A percentile compares a stretch with the other conserved stretches of the same genome.
Evolutionary conservation across 1,140 invertebrate genomes (phyloP).

Genomic region (Delia radicum): DNA sequence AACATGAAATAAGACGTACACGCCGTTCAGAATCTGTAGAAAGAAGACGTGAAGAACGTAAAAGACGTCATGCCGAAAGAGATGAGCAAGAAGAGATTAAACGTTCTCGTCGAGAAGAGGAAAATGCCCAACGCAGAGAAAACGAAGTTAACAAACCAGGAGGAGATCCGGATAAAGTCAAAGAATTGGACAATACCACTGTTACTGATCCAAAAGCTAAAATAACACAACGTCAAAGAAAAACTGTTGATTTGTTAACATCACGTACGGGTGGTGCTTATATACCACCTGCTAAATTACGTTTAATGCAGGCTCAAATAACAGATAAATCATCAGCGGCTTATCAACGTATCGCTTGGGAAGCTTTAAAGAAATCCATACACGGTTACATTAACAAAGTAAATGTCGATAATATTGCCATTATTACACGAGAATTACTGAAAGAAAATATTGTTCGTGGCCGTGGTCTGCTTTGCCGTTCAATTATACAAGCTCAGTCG

Average conservation of each 20-base stretch:
- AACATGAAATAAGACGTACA: conserved; percentile 36
- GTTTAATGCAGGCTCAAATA: conserved; percentile 92
- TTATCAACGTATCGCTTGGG: conserved; percentile 97
- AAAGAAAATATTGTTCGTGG: conserved; percentile 96
- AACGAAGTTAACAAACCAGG: conserved; percentile 17
- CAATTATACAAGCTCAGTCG: conserved; percentile 95
- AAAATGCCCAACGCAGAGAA: conserved; percentile 25
- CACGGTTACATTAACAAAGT: conserved; percentile 98
- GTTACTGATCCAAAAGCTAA: conserved; percentile 45
- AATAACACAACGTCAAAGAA: conserved; percentile 48
- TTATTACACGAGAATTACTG: conserved; percentile 89
- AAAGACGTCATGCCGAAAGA: conserved; percentile 42
- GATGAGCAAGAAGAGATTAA: conserved; percentile 38
- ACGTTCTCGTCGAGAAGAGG: conserved; percentile 29
- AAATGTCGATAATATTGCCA: conserved; percentile 91
- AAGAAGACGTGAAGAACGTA: conserved; percentile 41
- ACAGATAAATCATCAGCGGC: conserved; percentile 89
- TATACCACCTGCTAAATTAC: conserved; percentile 94
- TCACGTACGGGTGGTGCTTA: conserved; percentile 94
- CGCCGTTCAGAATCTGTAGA: conserved; percentile 43
- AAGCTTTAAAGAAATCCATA: conserved; percentile 98
- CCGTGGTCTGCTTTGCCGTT: conserved; percentile 84
- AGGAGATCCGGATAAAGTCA: conserved; percentile 14
- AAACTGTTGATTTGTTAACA: conserved; percentile 70
- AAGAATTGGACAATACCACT: conserved; percentile 46